Percentiles rank a stretch among this genome's conserved stretches.
These are phyloP conservation scores for Piprites chloris DNA, from an alignment of 2,113 vertebrate species.

Conservation along the genomic window DNA sequence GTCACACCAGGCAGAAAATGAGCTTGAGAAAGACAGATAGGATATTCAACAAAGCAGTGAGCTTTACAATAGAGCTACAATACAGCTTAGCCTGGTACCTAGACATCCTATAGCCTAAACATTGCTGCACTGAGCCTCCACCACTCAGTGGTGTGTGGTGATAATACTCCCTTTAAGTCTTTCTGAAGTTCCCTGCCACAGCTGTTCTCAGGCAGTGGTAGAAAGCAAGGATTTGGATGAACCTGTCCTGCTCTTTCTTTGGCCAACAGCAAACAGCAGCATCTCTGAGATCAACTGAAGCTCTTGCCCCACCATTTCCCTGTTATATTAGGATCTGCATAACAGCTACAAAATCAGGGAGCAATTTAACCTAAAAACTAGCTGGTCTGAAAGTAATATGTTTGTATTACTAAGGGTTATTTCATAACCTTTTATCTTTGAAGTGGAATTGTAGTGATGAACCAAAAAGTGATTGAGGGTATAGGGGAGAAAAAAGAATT, in stretches of 20 bases:
- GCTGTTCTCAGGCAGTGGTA: not conserved
- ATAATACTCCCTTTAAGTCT: not conserved
- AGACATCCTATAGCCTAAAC: not conserved
- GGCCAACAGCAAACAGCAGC: not conserved
- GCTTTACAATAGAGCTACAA: not conserved
- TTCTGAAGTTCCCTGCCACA: not conserved
- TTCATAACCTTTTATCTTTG: not conserved
- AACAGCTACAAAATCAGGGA: not conserved
- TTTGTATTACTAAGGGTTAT: not conserved
- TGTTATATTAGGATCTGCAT: not conserved
- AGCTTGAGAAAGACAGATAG: not conserved
- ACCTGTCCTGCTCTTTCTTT: not conserved
- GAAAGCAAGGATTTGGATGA: not conserved
- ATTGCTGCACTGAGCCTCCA: not conserved
- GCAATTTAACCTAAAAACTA: not conserved
- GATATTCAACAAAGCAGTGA: not conserved
- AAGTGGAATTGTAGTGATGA: not conserved
- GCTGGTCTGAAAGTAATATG: not conserved
- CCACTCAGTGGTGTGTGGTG: accelerated
- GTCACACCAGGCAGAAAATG: not conserved
- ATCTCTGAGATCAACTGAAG: not conserved
- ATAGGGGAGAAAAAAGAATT: not conserved
- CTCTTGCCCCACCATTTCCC: not conserved
- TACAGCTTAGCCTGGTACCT: not conserved
- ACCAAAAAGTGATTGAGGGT: not conserved